phyloP scores from a whole-genome alignment of 2,888 invertebrate genomes.

The Idaea straminata region DNA sequence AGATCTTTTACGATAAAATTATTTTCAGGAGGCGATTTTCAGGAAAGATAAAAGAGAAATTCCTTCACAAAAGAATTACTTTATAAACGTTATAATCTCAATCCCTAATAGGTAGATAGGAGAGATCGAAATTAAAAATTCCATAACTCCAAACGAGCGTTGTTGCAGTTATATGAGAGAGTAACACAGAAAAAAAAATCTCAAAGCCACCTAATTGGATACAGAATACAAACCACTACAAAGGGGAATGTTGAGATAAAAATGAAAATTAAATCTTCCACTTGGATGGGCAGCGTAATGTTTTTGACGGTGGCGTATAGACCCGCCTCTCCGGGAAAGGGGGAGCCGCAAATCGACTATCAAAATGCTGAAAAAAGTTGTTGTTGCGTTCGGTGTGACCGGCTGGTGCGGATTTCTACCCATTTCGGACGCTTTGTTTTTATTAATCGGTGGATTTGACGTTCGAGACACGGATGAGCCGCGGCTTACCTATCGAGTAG shows the following conservation, averaged over 20 bases:
- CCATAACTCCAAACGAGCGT: conserved; percentile 63
- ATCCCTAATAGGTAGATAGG: conserved; percentile 4
- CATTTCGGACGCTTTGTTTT: conserved; percentile 48
- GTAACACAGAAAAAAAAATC: conserved; percentile 62
- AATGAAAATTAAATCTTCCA: conserved; percentile 82
- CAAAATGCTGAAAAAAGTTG: conserved; percentile 73
- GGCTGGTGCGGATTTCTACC: conserved; percentile 56
- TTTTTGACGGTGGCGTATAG: conserved; percentile 75
- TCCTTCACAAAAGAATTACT: conserved; percentile 24
- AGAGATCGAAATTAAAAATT: conserved; percentile 72
- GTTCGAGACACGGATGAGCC: background rate
- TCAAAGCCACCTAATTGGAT: conserved; percentile 79
- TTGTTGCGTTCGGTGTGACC: conserved; percentile 64
- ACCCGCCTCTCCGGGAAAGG: conserved; percentile 34
- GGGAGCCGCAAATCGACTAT: conserved; percentile 76
- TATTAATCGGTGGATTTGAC: conserved; percentile 31
- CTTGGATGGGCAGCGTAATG: conserved; percentile 78
- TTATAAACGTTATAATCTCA: background rate
- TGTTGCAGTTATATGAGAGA: conserved; percentile 53
- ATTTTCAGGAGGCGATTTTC: background rate
- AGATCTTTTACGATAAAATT: background rate
- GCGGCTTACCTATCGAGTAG: background rate
- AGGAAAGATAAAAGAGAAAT: conserved; percentile 26
- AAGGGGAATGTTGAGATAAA: conserved; percentile 81
- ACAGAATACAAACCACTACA: conserved; percentile 77